Base-by-base conservation (phyloP, 1,140 invertebrate genomes). In the Drosophila tristis region DNA sequence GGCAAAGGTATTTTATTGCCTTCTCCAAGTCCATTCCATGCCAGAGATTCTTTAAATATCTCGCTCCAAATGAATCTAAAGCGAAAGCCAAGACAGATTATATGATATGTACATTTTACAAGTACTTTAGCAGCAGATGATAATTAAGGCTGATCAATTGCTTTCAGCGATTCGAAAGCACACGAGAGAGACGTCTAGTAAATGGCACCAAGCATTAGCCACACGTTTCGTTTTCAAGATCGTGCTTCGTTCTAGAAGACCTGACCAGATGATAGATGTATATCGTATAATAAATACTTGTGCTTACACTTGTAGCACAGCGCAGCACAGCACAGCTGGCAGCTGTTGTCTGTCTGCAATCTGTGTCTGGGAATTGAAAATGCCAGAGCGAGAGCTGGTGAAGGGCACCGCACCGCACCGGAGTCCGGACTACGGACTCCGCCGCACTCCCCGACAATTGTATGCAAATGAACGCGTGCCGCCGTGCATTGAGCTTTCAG, bases 391-490 rank as follows among this genome's bases (percentile, higher is more conserved):
- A 66, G 48, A 53, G 72, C 56, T 76, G 55, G 73, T 62, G 76
- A 67, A 74, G 62, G 76, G 74, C 65, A 70, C 20, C 20, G 20
- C 65, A 70, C 20, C 20, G 20, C 20, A 35, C 13, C 20, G 42
- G 35, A 43, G 23, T 60, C 55, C 48, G 16, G 54, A 44, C 15
- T 55, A 48, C 42, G 42, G 25, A 49, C 53, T 20, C 20, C 2
- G 20, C 43, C 66, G 63, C 60, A 68, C 63, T 65, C 61, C 68
- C 53, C 77, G 23, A 70, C 76, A 60, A 84, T 84, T 84, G 80
- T 84, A 84, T 84, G 80, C 80, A 84, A 84, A 84, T 84, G 76
- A 85, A 84, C 80, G 80, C 80, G 80, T 82, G 80, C 80, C 80
- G 68, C 47, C 20, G 66, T 70, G 51, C 43, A 70, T 53, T 57